Conservation (phyloP, 2,888 invertebrate species). For the Patella pellucida region DNA sequence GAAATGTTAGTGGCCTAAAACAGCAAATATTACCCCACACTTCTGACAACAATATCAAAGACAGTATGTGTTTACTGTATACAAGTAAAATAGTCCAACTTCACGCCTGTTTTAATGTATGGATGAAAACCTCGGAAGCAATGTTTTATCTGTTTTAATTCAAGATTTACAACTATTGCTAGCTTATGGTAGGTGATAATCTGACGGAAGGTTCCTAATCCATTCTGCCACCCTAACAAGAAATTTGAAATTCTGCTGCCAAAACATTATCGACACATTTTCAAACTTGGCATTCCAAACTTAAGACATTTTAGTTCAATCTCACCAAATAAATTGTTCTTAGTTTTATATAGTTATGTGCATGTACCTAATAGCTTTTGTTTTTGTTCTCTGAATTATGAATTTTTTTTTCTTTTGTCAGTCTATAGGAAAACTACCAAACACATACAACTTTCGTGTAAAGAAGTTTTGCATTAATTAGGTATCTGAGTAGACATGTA, state of each 20-base stretch:
- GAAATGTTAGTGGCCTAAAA: conserved; percentile 4
- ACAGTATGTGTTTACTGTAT: conserved; percentile 15
- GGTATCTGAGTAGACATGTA: no score
- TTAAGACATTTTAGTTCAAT: no score
- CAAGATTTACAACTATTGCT: conserved; percentile 15
- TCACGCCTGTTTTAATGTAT: conserved; percentile 12
- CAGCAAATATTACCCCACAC: conserved; percentile 24
- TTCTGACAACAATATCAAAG: conserved; percentile 26
- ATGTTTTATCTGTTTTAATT: conserved; percentile 17
- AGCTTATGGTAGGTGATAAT: conserved; percentile 15
- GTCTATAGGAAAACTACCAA: no score
- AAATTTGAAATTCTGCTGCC: conserved; percentile 14
- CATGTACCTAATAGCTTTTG: no score
- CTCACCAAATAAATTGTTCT: no score
- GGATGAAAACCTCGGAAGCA: conserved; percentile 8
- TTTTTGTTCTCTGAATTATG: no score
- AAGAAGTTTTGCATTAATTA: no score
- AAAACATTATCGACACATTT: background rate
- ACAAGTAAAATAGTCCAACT: conserved; percentile 11
- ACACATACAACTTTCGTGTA: no score
- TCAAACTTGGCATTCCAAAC: no score
- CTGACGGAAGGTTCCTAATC: conserved; percentile 12
- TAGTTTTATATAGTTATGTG: no score
- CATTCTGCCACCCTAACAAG: conserved; percentile 14
- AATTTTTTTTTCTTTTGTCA: no score